phyloP scores from a whole-genome alignment of 2,888 invertebrate species.

The Embidobia sp. region DNA sequence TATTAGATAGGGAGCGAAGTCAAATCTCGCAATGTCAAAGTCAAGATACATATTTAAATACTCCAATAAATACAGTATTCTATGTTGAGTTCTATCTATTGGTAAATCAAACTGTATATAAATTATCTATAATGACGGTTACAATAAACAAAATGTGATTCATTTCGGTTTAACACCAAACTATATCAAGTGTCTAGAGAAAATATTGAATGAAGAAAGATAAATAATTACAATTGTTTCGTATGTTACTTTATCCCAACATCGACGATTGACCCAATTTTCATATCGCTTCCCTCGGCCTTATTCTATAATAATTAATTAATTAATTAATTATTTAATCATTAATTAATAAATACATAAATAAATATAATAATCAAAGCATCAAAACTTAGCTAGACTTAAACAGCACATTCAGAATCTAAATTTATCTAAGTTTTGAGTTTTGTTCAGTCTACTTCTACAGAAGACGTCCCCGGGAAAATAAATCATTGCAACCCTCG shows the following conservation, averaged over 20 bases:
- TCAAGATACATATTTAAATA: no score
- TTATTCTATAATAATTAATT: slow-evolving; percentile 1
- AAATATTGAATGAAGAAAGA: no score
- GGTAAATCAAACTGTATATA: no score
- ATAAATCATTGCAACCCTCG: slow-evolving; percentile 32
- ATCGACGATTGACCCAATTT: slow-evolving; percentile 22
- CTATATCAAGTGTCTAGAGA: no score
- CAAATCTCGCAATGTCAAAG: not conserved
- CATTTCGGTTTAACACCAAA: no score
- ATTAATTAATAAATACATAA: slow-evolving; percentile 51
- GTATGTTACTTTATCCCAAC: no score
- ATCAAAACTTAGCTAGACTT: slow-evolving; percentile 67
- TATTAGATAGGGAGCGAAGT: slow-evolving; percentile 1
- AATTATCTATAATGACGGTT: no score
- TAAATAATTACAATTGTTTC: no score
- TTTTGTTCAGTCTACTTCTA: slow-evolving; percentile 75
- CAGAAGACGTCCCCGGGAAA: slow-evolving; percentile 55
- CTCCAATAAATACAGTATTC: no score
- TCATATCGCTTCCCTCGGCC: slow-evolving; percentile 22
- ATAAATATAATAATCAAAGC: slow-evolving; percentile 59
- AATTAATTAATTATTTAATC: slow-evolving; percentile 36
- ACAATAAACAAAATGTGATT: no score
- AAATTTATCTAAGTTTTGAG: slow-evolving; percentile 69
- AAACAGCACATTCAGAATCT: slow-evolving; percentile 49
- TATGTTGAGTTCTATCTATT: no score